A percentile compares a stretch with the other conserved stretches of the same genome.
phyloP scores from a whole-genome alignment of 2,113 vertebrate species.

The Bufo gargarizans region DNA sequence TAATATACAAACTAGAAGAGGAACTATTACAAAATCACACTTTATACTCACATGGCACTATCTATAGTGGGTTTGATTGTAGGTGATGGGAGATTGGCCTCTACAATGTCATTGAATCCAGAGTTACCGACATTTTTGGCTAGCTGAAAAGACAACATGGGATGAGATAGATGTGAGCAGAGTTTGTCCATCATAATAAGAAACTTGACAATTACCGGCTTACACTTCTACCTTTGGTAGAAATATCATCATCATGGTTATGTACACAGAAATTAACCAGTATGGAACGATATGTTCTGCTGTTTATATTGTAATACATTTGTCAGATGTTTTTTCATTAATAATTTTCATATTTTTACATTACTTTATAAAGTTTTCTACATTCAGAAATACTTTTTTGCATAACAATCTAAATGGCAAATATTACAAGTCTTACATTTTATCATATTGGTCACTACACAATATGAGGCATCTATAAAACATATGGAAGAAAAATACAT shows the following conservation, averaged over 20 bases:
- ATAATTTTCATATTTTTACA: neutral
- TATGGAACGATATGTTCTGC: neutral
- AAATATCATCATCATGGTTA: neutral
- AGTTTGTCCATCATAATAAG: neutral
- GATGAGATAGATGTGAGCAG: neutral
- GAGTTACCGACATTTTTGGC: conserved; percentile 73
- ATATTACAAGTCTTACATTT: neutral
- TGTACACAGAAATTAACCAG: neutral
- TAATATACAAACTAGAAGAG: neutral
- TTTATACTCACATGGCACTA: conserved; percentile 70
- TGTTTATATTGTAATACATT: neutral
- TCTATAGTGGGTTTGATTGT: conserved; percentile 68
- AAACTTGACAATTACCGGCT: neutral
- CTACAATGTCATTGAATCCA: conserved; percentile 73
- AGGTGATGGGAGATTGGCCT: conserved; percentile 67
- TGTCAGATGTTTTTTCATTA: neutral
- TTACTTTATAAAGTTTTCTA: no score
- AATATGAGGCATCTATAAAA: neutral
- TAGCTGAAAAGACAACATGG: conserved; percentile 65
- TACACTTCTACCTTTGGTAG: no score
- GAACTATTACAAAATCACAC: neutral
- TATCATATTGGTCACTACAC: neutral
- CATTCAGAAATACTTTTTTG: no score
- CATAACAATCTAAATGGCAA: no score
- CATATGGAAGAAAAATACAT: neutral